A percentile compares a stretch with the other conserved stretches of the same genome.
Evolutionary conservation across 1,140 invertebrate species (phyloP).

Genomic region (Callitettix versicolor): DNA sequence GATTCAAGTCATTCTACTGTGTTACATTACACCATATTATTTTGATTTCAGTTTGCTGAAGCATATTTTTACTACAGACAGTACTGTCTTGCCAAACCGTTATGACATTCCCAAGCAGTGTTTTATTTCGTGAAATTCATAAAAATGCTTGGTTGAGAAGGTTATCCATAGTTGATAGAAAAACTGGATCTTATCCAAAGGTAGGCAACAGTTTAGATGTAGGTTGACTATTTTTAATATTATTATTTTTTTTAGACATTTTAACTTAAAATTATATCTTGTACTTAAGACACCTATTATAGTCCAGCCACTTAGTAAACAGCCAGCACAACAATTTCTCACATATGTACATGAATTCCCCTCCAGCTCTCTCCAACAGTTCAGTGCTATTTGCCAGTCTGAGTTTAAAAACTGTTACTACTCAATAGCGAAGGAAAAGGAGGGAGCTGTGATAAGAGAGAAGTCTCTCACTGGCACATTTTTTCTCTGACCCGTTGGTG

Average conservation of each 20-base stretch:
- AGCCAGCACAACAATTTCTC: neutral
- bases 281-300: neutral
- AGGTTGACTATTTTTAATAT: neutral
- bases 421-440: neutral
- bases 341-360: too few relatives aligned
- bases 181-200: conserved; percentile 33
- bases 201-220: conserved; percentile 15
- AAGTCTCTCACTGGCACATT: neutral
- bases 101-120: conserved; percentile 17
- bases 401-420: too few relatives aligned
- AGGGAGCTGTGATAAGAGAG: too few relatives aligned
- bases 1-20: too few relatives aligned
- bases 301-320: too few relatives aligned
- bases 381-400: too few relatives aligned
- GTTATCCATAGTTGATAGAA: conserved; percentile 44
- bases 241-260: neutral
- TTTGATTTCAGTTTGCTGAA: too few relatives aligned
- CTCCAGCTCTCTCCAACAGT: too few relatives aligned
- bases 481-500: too few relatives aligned
- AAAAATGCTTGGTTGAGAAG: conserved; percentile 64
- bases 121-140: conserved; percentile 55
- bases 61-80: too few relatives aligned
- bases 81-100: too few relatives aligned
- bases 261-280: neutral
- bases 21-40: too few relatives aligned